Conservation (phyloP, 2,888 invertebrate genomes). For the Eulithis testata region DNA sequence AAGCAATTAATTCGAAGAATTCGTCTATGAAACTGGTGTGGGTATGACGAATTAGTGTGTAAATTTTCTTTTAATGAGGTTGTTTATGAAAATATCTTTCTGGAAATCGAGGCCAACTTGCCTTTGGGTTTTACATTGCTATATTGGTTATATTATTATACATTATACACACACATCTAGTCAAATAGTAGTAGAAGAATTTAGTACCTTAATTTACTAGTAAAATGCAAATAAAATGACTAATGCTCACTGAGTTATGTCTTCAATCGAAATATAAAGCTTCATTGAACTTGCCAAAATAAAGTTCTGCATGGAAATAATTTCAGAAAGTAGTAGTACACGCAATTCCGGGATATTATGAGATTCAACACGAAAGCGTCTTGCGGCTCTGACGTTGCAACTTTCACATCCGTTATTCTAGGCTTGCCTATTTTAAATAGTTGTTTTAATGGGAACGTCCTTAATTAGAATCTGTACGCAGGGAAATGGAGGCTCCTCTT, state of each 20-base stretch:
- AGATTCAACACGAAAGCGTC: conserved; percentile 40
- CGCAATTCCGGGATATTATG: conserved; percentile 30
- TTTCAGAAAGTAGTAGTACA: conserved; percentile 29
- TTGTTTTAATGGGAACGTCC: conserved; percentile 81
- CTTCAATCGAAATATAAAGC: neutral
- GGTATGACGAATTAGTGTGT: conserved; percentile 1
- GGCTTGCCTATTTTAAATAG: conserved; percentile 82
- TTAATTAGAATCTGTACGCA: conserved; percentile 80
- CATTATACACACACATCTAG: no score
- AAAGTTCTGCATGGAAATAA: conserved; percentile 31
- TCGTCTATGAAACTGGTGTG: neutral
- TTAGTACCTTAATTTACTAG: neutral
- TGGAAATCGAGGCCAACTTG: neutral
- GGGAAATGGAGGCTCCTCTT: conserved; percentile 76
- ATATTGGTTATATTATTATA: no score
- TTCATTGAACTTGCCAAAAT: conserved; percentile 30
- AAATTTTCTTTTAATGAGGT: neutral
- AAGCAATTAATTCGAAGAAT: conserved; percentile 12
- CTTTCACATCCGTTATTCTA: conserved; percentile 68
- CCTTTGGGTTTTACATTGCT: neutral
- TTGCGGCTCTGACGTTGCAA: conserved; percentile 52
- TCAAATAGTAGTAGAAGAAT: no score
- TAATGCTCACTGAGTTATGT: neutral
- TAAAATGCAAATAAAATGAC: neutral
- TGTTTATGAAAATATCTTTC: neutral